These are phyloP conservation scores for Archocentrus centrarchus DNA, from an alignment of 2,113 vertebrate genomes.

Conservation along the genomic window DNA sequence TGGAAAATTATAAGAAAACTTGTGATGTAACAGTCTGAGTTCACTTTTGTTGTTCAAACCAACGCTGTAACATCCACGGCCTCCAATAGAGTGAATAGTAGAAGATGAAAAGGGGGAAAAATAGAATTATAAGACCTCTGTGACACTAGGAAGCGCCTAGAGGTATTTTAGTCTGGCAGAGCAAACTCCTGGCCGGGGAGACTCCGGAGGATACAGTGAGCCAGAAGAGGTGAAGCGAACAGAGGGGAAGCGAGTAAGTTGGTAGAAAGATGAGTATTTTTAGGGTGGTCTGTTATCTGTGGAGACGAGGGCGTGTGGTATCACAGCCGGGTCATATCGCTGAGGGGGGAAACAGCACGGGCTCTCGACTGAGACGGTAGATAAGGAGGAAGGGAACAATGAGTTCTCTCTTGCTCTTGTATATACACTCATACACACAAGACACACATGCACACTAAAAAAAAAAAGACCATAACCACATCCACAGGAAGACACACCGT, in stretches of 20 bases:
- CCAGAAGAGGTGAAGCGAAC: slow-evolving; percentile 68
- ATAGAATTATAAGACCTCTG: slow-evolving; percentile 46
- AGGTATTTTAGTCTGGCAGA: slow-evolving; percentile 66
- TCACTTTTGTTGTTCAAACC: slow-evolving; percentile 51
- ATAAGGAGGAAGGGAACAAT: slow-evolving; percentile 72
- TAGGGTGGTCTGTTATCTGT: slow-evolving; percentile 75
- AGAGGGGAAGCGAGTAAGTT: slow-evolving; percentile 36
- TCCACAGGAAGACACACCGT: slow-evolving; percentile 50
- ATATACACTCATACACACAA: neutral
- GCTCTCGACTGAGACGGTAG: slow-evolving; percentile 51
- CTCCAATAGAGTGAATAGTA: slow-evolving; percentile 28
- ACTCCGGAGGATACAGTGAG: slow-evolving; percentile 62
- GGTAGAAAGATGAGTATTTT: slow-evolving; percentile 71
- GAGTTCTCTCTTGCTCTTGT: slow-evolving; percentile 29
- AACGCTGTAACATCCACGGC: slow-evolving; percentile 40
- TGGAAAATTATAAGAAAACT: slow-evolving; percentile 69
- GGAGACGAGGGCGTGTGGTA: slow-evolving; percentile 53
- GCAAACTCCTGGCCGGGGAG: slow-evolving; percentile 44
- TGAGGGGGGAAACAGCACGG: slow-evolving; percentile 58
- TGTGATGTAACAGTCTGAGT: slow-evolving; percentile 73
- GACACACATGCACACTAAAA: slow-evolving; percentile 9
- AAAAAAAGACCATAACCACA: slow-evolving; percentile 37
- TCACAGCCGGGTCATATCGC: slow-evolving; percentile 71
- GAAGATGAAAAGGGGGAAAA: slow-evolving; percentile 30
- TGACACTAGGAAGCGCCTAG: slow-evolving; percentile 55